Conservation (phyloP, 1,140 invertebrate genomes). For the Drosophila hydei region DNA sequence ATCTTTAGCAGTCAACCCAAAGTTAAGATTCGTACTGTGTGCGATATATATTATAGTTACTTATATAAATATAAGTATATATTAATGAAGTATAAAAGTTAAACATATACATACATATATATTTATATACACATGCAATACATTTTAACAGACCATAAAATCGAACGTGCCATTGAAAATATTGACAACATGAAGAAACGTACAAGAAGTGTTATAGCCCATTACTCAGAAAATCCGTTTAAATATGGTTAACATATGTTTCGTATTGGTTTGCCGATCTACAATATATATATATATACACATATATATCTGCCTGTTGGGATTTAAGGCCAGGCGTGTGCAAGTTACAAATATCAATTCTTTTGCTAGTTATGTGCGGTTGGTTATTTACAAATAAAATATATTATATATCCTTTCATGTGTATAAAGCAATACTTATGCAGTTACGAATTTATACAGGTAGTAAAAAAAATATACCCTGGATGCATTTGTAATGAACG, state of each 20-base stretch:
- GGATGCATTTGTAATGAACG: conserved; percentile 10
- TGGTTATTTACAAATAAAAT: conserved; percentile 19
- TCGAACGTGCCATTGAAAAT: conserved; percentile 22
- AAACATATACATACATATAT: conserved; percentile 13
- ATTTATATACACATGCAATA: conserved; percentile 11
- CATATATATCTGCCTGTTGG: conserved; percentile 23
- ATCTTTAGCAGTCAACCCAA: conserved; percentile 31
- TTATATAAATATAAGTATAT: conserved; percentile 25
- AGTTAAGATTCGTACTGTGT: conserved; percentile 40
- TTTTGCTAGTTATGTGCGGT: conserved; percentile 4
- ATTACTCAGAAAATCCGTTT: conserved; percentile 4
- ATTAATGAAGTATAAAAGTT: conserved; percentile 26
- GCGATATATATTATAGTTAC: conserved; percentile 41
- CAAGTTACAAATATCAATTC: conserved; percentile 18
- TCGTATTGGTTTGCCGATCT: conserved; percentile 6
- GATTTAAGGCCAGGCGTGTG: conserved; percentile 16
- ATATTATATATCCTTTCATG: neutral
- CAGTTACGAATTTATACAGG: conserved; percentile 44
- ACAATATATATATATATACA: neutral
- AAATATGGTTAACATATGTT: conserved; percentile 32
- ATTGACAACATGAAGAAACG: conserved; percentile 9
- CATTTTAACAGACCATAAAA: conserved; percentile 19
- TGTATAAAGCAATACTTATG: conserved; percentile 36
- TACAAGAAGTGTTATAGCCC: conserved; percentile 14
- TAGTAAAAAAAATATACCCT: neutral